Evolutionary conservation across 2,888 invertebrate genomes (phyloP).

Genomic region (Athetis lepigone): DNA sequence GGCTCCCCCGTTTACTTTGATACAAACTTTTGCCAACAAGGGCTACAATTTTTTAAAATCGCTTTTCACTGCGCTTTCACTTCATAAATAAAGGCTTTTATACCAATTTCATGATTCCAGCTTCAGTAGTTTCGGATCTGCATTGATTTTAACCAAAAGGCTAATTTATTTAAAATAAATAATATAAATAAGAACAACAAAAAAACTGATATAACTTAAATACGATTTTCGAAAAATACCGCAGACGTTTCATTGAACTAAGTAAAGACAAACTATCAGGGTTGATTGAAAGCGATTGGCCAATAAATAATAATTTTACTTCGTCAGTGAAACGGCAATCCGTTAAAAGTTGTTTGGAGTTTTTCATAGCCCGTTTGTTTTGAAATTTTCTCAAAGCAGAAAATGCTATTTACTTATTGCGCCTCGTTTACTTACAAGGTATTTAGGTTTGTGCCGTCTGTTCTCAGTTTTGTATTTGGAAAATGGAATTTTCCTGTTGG

Average conservation of each 20-base stretch:
- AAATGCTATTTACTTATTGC: slow-evolving; percentile 88
- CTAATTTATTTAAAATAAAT: background rate
- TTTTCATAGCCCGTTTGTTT: slow-evolving; percentile 84
- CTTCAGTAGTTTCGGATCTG: too few species aligned
- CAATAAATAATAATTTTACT: slow-evolving; percentile 53
- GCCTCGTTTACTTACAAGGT: slow-evolving; percentile 89
- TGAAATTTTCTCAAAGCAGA: slow-evolving; percentile 82
- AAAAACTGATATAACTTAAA: slow-evolving; percentile 3
- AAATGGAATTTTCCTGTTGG: slow-evolving; percentile 89
- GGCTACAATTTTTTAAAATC: too few species aligned
- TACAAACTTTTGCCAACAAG: too few species aligned
- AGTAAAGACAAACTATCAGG: slow-evolving; percentile 35
- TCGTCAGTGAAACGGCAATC: slow-evolving; percentile 70
- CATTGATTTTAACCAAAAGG: too few species aligned
- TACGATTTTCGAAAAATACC: slow-evolving; percentile 14
- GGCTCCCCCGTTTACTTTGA: too few species aligned
- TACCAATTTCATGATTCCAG: too few species aligned
- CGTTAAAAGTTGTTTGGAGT: slow-evolving; percentile 80
- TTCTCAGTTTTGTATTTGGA: slow-evolving; percentile 85
- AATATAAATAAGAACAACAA: background rate
- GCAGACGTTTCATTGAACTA: slow-evolving; percentile 16
- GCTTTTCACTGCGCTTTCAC: too few species aligned
- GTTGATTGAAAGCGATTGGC: slow-evolving; percentile 42
- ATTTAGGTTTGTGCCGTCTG: slow-evolving; percentile 86
- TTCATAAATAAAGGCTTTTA: too few species aligned